These are phyloP conservation scores for Dasyornis broadbenti DNA, from an alignment of 2,113 vertebrate species.

Conservation along the genomic window DNA sequence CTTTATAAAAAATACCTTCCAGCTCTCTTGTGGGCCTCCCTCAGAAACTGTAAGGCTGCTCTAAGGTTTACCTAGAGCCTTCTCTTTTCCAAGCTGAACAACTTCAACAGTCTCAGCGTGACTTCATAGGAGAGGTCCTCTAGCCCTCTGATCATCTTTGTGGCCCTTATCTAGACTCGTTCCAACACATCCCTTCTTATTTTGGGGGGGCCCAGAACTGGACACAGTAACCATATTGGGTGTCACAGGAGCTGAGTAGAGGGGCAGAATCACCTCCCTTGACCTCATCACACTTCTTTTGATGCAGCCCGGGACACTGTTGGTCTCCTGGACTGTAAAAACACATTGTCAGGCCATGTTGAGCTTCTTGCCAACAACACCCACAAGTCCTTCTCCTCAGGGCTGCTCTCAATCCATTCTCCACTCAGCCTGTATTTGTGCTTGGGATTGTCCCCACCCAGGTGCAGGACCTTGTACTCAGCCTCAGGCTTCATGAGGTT, in stretches of 20 bases:
- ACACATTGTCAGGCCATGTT: not conserved
- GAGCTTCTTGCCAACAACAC: not conserved
- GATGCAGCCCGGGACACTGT: not conserved
- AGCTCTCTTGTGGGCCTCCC: not conserved
- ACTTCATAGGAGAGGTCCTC: not conserved
- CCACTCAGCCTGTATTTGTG: not conserved
- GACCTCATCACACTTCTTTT: fast-evolving
- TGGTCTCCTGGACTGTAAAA: not conserved
- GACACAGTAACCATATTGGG: not conserved
- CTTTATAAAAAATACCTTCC: not conserved
- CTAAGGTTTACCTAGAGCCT: not conserved
- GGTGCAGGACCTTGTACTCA: not conserved
- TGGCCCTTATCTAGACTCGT: fast-evolving
- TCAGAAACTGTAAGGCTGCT: not conserved
- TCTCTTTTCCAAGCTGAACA: not conserved
- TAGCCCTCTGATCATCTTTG: fast-evolving
- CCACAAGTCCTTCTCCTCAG: not conserved
- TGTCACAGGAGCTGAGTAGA: not conserved
- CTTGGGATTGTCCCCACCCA: not conserved
- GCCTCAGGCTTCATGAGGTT: not conserved
- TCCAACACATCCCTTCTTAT: not conserved
- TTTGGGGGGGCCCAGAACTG: not conserved
- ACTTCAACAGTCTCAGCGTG: not conserved
- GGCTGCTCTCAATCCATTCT: not conserved
- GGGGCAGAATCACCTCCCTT: not conserved